These are phyloP conservation scores for Stictonetta naevosa DNA, from an alignment of 2,113 vertebrate species.

Conservation along the genomic window DNA sequence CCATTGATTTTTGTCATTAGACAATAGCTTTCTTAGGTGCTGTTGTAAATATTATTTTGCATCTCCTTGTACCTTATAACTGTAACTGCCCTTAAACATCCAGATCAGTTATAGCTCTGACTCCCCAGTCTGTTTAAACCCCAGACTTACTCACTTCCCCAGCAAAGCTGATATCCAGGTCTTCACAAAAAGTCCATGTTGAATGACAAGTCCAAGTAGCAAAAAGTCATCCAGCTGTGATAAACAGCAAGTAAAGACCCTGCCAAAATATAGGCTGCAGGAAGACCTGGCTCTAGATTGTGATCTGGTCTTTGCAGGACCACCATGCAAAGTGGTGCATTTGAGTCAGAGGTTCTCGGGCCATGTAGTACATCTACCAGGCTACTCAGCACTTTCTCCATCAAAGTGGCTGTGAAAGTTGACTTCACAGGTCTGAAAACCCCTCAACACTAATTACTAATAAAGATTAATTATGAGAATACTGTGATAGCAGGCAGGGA, in stretches of 20 bases:
- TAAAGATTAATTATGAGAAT: not conserved
- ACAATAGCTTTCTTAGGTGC: not conserved
- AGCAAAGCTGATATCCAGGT: not conserved
- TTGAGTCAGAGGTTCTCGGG: not conserved
- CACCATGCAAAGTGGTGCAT: not conserved
- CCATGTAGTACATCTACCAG: not conserved
- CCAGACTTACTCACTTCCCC: not conserved
- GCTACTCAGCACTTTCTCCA: not conserved
- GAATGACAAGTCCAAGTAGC: not conserved
- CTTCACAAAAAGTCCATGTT: not conserved
- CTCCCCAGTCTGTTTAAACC: not conserved
- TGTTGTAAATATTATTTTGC: not conserved
- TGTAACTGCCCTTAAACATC: not conserved
- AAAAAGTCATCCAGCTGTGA: not conserved
- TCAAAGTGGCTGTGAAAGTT: not conserved
- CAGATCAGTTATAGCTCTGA: not conserved
- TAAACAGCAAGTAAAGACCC: not conserved
- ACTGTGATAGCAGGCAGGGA: not conserved
- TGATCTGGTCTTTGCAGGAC: not conserved
- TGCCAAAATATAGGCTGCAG: not conserved
- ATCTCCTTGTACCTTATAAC: not conserved
- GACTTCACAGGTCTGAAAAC: not conserved
- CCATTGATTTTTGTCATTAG: not conserved
- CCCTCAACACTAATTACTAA: not conserved
- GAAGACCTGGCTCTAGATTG: not conserved